Base-by-base conservation (phyloP, 1,140 invertebrate species). In the Littorina saxatilis region DNA sequence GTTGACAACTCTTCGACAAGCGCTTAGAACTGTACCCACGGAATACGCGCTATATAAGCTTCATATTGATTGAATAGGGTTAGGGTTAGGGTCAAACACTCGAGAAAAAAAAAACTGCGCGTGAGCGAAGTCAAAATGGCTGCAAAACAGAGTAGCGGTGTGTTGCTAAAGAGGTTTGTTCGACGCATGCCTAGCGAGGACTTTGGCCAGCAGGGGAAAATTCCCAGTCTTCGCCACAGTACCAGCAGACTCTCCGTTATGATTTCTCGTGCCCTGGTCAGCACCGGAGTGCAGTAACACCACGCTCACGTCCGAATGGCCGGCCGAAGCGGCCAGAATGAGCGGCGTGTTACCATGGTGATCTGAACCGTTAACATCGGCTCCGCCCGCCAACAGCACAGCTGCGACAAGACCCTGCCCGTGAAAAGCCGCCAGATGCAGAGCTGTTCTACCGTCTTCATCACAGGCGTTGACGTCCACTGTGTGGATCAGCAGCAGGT, bases 271-370 rank as follows among this genome's bases (percentile, higher is more conserved):
- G 1, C 86, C 84, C 39, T 89, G 77, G n/a, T 81, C 77, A 1
- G 83, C 85, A 2, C 75, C 73, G 0, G 63, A 39, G 55, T 70
- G 27, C 15, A 86, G 61, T 7, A 86, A 77, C 66, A 82, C 29
- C 23, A 73, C 52, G 37, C 82, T 50, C 13, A 91, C 86, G 52
- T 87, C 86, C 29, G 66, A 70, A 70, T 88, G 58, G 13, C 91
- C 90, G 73, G 87, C 88, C 50, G 87, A 85, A 17, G 88, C 74
- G 11, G 90, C 90, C 79, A 90, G 85, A 55, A 89, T 80, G 20
- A 92, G 82, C 9, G 90, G 87, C 23, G 87, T 87, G 70, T 87
- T 88, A n/a, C 88, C 88, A 39, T 87, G 86, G n/a, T 86, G 58
- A 70, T 91, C 90, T 20, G 40, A 66, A 9, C 70, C 80, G 82